phyloP scores from a whole-genome alignment of 2,797 vertebrate species.

The Thalassophryne amazonica region DNA sequence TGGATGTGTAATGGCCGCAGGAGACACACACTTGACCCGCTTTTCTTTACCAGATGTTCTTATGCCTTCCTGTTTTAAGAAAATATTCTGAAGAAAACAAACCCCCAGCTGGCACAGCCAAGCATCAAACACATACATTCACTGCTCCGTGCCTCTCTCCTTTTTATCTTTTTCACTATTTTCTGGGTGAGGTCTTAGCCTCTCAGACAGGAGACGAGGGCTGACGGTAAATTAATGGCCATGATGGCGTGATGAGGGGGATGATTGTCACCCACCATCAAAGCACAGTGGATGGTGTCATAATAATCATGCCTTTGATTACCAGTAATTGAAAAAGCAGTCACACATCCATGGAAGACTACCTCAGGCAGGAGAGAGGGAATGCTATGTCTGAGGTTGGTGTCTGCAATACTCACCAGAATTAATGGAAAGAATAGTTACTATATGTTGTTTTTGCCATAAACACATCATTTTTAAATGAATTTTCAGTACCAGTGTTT shows the following conservation, averaged over 20 bases:
- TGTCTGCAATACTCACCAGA: slow-evolving; percentile 21
- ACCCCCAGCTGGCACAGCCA: slow-evolving; percentile 27
- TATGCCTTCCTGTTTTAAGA: slow-evolving; percentile 21
- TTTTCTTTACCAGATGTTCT: slow-evolving; percentile 24
- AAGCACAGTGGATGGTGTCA: slow-evolving; percentile 69
- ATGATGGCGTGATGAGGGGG: slow-evolving; percentile 75
- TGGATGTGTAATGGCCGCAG: neutral
- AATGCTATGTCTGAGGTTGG: slow-evolving; percentile 4
- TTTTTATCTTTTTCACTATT: slow-evolving; percentile 55
- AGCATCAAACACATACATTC: slow-evolving; percentile 39
- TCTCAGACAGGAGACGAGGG: slow-evolving; percentile 70
- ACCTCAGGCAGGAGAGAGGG: slow-evolving; percentile 4
- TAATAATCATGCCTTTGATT: slow-evolving; percentile 69
- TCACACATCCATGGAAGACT: slow-evolving; percentile 47
- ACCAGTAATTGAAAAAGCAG: slow-evolving; percentile 72
- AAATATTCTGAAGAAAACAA: slow-evolving; percentile 2
- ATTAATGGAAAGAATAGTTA: slow-evolving; percentile 28
- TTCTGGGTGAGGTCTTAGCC: slow-evolving; percentile 63
- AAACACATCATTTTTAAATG: slow-evolving; percentile 4
- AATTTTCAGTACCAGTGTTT: too few relatives aligned
- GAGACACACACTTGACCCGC: neutral
- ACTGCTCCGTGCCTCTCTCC: slow-evolving; percentile 11
- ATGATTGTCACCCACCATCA: slow-evolving; percentile 74
- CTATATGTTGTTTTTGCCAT: neutral
- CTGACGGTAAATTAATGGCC: slow-evolving; percentile 83